phyloP scores from a whole-genome alignment of 2,888 invertebrate species.

The Rhodophaea formosa region DNA sequence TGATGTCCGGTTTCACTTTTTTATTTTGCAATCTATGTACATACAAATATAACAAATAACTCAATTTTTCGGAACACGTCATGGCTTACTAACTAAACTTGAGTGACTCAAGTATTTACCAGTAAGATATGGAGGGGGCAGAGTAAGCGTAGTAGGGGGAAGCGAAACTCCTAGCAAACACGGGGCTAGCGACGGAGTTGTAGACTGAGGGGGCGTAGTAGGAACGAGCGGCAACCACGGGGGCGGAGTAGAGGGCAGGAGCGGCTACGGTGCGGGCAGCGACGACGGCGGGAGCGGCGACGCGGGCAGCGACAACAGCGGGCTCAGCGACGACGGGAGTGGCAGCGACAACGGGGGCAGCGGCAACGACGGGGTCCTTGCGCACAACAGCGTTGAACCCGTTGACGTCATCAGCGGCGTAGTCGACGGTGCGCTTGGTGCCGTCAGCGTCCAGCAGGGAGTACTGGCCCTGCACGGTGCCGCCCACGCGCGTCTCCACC shows the following conservation, averaged over 20 bases:
- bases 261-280: slow-evolving; percentile 23
- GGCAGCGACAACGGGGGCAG: slow-evolving; percentile 39
- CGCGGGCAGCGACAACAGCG: slow-evolving; percentile 32
- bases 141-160: slow-evolving; percentile 41
- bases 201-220: slow-evolving; percentile 35
- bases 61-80: slow-evolving; percentile 43
- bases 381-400: slow-evolving; percentile 81
- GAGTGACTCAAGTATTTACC: slow-evolving; percentile 45
- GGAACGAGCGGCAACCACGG: slow-evolving; percentile 30
- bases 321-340: slow-evolving; percentile 35
- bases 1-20: neutral
- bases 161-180: slow-evolving; percentile 21
- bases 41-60: slow-evolving; percentile 8
- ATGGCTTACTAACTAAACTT: slow-evolving; percentile 38
- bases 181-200: slow-evolving; percentile 27
- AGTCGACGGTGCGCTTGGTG: slow-evolving; percentile 77
- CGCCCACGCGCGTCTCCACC: slow-evolving; percentile 72
- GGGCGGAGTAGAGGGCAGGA: slow-evolving; percentile 25
- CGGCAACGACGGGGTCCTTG: slow-evolving; percentile 63
- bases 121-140: slow-evolving; percentile 64
- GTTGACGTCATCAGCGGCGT: slow-evolving; percentile 72
- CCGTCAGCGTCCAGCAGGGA: slow-evolving; percentile 78
- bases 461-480: slow-evolving; percentile 76
- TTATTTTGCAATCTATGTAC: slow-evolving; percentile 11
- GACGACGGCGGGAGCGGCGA: slow-evolving; percentile 24